Evolutionary conservation across 2,797 vertebrate genomes (phyloP).

Genomic region (Rallus crepitans): DNA sequence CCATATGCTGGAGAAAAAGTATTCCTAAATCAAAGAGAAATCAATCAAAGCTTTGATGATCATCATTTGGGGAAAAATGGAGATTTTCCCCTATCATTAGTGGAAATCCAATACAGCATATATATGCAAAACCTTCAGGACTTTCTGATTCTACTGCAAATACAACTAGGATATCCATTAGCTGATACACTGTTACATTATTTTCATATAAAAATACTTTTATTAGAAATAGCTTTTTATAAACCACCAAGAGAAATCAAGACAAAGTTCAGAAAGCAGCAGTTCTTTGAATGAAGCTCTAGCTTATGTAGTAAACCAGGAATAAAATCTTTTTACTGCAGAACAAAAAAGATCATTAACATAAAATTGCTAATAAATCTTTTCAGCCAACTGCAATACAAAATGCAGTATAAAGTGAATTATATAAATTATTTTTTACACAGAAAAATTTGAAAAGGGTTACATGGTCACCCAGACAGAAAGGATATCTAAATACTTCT

Average conservation of each 20-base stretch:
- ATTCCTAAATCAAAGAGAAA: background rate
- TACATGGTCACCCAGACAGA: background rate
- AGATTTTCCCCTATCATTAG: background rate
- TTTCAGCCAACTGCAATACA: background rate
- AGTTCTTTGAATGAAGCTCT: background rate
- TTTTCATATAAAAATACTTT: background rate
- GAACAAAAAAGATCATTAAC: background rate
- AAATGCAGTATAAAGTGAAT: background rate
- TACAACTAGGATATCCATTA: background rate
- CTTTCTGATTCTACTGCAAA: background rate
- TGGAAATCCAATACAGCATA: background rate
- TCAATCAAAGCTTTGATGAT: background rate
- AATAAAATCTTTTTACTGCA: background rate
- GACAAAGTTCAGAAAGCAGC: background rate
- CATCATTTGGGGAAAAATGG: background rate
- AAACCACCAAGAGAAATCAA: background rate
- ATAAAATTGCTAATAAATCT: background rate
- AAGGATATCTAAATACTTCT: background rate
- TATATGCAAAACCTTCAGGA: background rate
- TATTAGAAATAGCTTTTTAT: background rate
- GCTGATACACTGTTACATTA: background rate
- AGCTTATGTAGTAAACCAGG: background rate
- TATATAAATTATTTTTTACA: background rate
- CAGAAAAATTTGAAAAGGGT: background rate
- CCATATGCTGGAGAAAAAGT: background rate